phyloP scores from a whole-genome alignment of 2,797 vertebrate genomes.

The Gymnoscopelus microlampas region DNA sequence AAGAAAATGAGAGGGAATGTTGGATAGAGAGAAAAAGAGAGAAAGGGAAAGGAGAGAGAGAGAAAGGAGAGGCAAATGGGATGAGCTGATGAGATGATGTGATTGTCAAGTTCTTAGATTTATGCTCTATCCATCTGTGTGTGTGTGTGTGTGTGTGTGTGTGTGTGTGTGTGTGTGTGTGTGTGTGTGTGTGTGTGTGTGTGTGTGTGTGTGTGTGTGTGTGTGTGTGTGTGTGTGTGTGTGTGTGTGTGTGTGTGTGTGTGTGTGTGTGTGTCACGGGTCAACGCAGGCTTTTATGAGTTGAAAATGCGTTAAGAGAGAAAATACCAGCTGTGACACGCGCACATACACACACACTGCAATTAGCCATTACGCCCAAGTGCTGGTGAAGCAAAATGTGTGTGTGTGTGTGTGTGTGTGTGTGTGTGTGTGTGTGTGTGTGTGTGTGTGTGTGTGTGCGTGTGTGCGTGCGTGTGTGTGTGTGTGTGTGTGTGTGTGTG shows the following conservation, averaged over 20 bases:
- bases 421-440: constrained; percentile 29
- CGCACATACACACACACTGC: constrained; percentile 44
- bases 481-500: no score
- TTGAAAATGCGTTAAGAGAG: constrained; percentile 72
- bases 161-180: constrained; percentile 30
- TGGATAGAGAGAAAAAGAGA: no score
- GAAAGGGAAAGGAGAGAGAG: neutral
- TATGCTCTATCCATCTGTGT: constrained; percentile 62
- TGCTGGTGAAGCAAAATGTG: constrained; percentile 26
- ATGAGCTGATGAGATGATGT: constrained; percentile 55
- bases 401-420: constrained; percentile 42
- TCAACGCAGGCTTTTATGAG: constrained; percentile 69
- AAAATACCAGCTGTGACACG: constrained; percentile 70
- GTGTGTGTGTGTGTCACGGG: constrained; percentile 48
- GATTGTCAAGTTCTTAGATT: constrained; percentile 69
- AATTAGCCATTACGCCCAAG: constrained; percentile 72
- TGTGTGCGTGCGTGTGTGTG: no score
- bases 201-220: constrained; percentile 11
- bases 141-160: constrained; percentile 14
- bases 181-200: constrained; percentile 15
- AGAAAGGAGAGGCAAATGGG: constrained; percentile 28
- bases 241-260: neutral
- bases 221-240: neutral
- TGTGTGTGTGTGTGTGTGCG: no score
- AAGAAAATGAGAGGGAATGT: no score